Conservation (phyloP, 2,888 invertebrate species). For the Stenolophus ochropezus region DNA sequence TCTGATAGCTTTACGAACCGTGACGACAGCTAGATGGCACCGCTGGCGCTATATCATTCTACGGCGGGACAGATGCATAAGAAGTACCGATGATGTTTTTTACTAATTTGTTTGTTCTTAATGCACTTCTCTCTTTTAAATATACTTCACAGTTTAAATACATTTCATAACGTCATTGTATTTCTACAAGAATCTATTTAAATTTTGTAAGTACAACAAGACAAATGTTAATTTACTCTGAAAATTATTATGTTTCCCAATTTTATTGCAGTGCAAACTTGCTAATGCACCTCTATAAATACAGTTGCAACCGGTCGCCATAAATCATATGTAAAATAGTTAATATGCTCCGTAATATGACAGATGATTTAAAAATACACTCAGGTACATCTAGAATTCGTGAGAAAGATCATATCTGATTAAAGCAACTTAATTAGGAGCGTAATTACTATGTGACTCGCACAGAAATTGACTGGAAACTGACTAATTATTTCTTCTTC, state of each 20-base stretch:
- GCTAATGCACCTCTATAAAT: constrained; percentile 45
- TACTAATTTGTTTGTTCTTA: constrained; percentile 10
- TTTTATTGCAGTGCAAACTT: constrained; percentile 1
- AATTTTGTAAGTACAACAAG: background rate
- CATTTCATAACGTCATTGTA: background rate
- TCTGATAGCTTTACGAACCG: constrained; percentile 73
- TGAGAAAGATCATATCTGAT: constrained; percentile 58
- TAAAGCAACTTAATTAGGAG: constrained; percentile 52
- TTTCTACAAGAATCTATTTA: background rate
- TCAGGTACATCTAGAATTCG: constrained; percentile 53
- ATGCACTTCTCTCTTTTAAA: background rate
- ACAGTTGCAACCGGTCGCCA: constrained; percentile 19
- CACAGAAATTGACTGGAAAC: constrained; percentile 43
- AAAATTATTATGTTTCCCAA: constrained; percentile 38
- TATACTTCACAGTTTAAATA: too few relatives aligned
- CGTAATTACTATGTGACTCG: constrained; percentile 55
- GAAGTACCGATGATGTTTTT: background rate
- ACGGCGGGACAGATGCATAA: constrained; percentile 1
- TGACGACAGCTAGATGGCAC: constrained; percentile 73
- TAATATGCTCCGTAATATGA: constrained; percentile 44
- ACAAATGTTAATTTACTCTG: constrained; percentile 10
- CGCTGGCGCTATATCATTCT: constrained; percentile 37
- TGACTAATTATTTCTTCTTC: constrained; percentile 37
- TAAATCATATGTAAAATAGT: constrained; percentile 56
- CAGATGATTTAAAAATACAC: constrained; percentile 51